Evolutionary conservation across 1,140 invertebrate species (phyloP).

Genomic region (Andrena cerasifolii): DNA sequence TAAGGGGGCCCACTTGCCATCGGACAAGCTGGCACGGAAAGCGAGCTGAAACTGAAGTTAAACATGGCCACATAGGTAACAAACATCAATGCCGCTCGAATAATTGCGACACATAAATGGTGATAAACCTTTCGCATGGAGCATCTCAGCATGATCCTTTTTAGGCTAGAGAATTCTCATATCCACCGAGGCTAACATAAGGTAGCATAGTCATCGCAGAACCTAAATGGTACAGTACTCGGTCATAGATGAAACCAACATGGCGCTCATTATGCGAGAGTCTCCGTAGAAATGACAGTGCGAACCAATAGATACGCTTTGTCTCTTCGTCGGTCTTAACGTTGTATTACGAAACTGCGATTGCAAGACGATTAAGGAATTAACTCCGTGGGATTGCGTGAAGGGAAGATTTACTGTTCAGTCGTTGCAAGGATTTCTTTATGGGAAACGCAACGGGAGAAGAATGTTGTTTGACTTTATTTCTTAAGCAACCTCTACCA

Average conservation of each 20-base stretch:
- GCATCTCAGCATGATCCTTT: too few species aligned
- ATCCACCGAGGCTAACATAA: too few species aligned
- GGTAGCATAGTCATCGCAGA: background rate
- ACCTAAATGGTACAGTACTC: background rate
- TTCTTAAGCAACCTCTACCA: slow-evolving; percentile 3
- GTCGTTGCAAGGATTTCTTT: slow-evolving; percentile 25
- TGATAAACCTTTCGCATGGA: background rate
- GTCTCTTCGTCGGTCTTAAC: slow-evolving; percentile 21
- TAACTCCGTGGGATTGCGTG: slow-evolving; percentile 3
- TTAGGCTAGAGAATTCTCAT: background rate
- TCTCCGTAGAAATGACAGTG: slow-evolving; percentile 15
- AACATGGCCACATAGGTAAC: too few species aligned
- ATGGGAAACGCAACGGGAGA: slow-evolving; percentile 5
- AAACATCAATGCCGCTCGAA: background rate
- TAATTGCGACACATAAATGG: background rate
- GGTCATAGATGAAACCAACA: background rate
- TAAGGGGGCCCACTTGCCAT: too few species aligned
- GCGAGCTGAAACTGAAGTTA: too few species aligned
- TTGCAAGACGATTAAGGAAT: slow-evolving; percentile 32
- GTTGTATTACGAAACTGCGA: slow-evolving; percentile 36
- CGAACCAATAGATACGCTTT: slow-evolving; percentile 27
- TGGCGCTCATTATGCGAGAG: background rate
- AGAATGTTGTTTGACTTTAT: background rate
- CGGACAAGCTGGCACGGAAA: too few species aligned
- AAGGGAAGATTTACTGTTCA: slow-evolving; percentile 14